Evolutionary conservation across 2,888 invertebrate species (phyloP), one percentile per base, ranked within the genome.

Genomic region (Aleiodes leptofemur): DNA sequence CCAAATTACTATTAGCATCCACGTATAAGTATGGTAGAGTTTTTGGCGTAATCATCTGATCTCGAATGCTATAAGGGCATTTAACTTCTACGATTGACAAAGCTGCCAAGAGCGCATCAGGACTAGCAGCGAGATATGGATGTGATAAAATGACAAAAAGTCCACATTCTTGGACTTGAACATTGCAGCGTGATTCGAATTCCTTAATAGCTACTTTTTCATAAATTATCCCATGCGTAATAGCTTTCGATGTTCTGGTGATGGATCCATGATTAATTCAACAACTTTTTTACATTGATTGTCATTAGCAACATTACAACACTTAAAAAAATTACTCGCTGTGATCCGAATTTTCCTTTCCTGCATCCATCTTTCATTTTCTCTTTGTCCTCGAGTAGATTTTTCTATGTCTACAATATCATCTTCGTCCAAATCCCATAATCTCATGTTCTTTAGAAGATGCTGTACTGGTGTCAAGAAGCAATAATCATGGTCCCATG

Each of bases 191-290:
- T n/a, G n/a, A 16, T 7, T 55, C 13, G 3, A 16, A 55, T 16
- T 13, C 14, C 8, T 13, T 16, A 55, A 55, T 55, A 16, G 55
- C 55, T 55, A 16, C 16, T n/a, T 16, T 55, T 14, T 55, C 55
- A 55, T 55, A 55, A n/a, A 55, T 55, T n/a, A 16, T 55, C 7
- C 55, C 55, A n/a, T 55, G 55, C n/a, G 55, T 16, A n/a, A n/a
- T 55, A 16, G 55, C 55, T 16, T 55, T 55, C 7, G 55, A 55
- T 31, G 31, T 4, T 31, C 5, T 31, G 31, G 31, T 31, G 31
- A 31, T 31, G 31, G 31, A 31, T 31, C 31, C 31, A 31, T 31
- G 5, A 31, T 31, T 31, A 5, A 31, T 5, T 31, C 31, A 31
- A 31, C 31, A 31, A 31, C 31, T 31, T 31, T 31, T 4, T 4